Evolutionary conservation across 2,797 vertebrate genomes (phyloP).

Genomic region (Luscinia luscinia): DNA sequence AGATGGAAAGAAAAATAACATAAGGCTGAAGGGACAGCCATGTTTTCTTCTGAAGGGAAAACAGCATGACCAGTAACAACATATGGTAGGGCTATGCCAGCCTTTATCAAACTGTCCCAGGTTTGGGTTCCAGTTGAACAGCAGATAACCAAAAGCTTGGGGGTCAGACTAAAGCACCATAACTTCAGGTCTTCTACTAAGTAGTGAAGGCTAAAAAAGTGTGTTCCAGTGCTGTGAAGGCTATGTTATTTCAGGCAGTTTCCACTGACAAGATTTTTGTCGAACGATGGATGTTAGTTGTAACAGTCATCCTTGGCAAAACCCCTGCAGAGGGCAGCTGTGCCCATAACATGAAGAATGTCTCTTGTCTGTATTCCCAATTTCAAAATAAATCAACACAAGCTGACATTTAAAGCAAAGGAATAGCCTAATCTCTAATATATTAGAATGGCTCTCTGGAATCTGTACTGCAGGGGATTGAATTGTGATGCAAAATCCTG

Average conservation of each 20-base stretch:
- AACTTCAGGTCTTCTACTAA: background rate
- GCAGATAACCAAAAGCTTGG: background rate
- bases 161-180: background rate
- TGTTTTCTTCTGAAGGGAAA: background rate
- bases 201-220: background rate
- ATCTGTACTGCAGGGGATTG: constrained; percentile 4
- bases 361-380: background rate
- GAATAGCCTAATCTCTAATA: background rate
- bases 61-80: background rate
- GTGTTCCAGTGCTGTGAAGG: background rate
- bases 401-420: constrained; percentile 34
- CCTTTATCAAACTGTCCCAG: background rate
- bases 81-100: background rate
- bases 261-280: background rate
- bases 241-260: background rate
- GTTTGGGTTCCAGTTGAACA: background rate
- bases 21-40: background rate
- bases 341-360: background rate
- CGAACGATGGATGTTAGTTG: background rate
- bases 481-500: constrained; percentile 7
- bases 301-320: background rate
- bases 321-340: background rate
- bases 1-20: background rate
- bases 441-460: constrained; percentile 3
- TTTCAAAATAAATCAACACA: background rate